phyloP scores from a whole-genome alignment of 1,140 invertebrate species.

The Myzus persicae region DNA sequence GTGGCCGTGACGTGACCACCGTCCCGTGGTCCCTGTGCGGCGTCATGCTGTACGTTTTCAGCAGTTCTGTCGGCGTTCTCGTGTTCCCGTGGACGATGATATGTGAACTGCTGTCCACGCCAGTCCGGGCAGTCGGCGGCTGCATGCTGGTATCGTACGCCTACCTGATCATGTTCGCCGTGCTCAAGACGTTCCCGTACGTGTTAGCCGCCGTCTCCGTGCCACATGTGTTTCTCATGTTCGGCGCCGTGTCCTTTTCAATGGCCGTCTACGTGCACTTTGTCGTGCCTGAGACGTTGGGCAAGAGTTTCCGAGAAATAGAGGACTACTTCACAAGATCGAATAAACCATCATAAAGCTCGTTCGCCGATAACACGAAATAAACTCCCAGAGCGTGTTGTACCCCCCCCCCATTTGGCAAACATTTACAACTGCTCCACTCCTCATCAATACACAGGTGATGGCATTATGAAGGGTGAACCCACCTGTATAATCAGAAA shows the following conservation, averaged over 20 bases:
- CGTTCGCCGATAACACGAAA: neutral
- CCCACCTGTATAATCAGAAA: neutral
- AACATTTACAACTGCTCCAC: neutral
- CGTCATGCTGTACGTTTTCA: slow-evolving; percentile 68
- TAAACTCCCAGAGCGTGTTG: too few species aligned
- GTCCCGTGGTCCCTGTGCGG: slow-evolving; percentile 64
- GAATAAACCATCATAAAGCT: neutral
- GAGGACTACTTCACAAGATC: slow-evolving; percentile 62
- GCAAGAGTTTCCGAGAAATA: slow-evolving; percentile 71
- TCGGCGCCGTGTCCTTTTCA: slow-evolving; percentile 69
- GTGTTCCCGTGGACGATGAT: slow-evolving; percentile 74
- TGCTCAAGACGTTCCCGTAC: slow-evolving; percentile 72
- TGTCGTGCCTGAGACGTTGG: slow-evolving; percentile 78
- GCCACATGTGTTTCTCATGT: slow-evolving; percentile 71
- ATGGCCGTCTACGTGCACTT: slow-evolving; percentile 70
- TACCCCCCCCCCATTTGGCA: neutral
- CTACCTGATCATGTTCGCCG: slow-evolving; percentile 73
- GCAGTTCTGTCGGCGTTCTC: slow-evolving; percentile 68
- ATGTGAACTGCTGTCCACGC: slow-evolving; percentile 65
- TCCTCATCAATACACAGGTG: neutral
- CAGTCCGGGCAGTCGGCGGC: slow-evolving; percentile 67
- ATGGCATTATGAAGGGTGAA: neutral
- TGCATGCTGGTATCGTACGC: slow-evolving; percentile 70
- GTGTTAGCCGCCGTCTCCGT: slow-evolving; percentile 67
- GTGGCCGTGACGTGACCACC: too few species aligned